Base-by-base conservation (phyloP, 1,140 invertebrate species). In the Pseudomyrmex sp. region DNA sequence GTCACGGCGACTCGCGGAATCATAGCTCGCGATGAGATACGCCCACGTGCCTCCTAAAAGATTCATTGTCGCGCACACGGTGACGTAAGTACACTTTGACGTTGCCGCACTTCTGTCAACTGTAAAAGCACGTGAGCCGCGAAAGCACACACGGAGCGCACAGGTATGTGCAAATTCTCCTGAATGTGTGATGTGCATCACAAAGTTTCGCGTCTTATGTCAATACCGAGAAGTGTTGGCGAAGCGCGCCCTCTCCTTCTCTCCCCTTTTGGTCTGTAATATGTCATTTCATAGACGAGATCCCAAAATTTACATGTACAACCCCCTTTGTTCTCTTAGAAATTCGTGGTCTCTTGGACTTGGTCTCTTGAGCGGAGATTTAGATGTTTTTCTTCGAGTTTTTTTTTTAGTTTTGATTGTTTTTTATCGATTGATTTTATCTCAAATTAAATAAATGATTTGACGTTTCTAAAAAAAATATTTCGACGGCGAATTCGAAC, bases 11-110 rank as follows among this genome's bases (percentile, higher is more conserved):
- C 52, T 58, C 26, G 4, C 26, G 76, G 26, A 79, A 79, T 70
- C 76, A 15, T 79, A 58, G 50, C 50, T 56, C 76, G 44, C 66
- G 54, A 35, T 35, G 35, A 48, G 66, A 70, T 50, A 26, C 46
- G 58, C 76, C 65, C 54, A 26, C 63, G 62, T 9, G 44, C 48
- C 76, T 79, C 69, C 20, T 79, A 23, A 79, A 79, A 79, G 75
- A 79, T 69, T 79, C 54, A 79, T 69, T 58, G 76, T 76, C 20
- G 35, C 15, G 26, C 20, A 4, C 73, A 35, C 35, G 46, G n/a
- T 48, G 46, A 79, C 52, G 52, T 77, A 69, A 77, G 35, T 58
- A 46, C 44, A 79, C 20, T 70, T 79, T 79, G 48, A 77, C 44
- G 18, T 44, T 18, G 73, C 50, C 52, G 76, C 52, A 65, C 65